Evolutionary conservation across 2,888 invertebrate species (phyloP).

Genomic region (Polietes domitor): DNA sequence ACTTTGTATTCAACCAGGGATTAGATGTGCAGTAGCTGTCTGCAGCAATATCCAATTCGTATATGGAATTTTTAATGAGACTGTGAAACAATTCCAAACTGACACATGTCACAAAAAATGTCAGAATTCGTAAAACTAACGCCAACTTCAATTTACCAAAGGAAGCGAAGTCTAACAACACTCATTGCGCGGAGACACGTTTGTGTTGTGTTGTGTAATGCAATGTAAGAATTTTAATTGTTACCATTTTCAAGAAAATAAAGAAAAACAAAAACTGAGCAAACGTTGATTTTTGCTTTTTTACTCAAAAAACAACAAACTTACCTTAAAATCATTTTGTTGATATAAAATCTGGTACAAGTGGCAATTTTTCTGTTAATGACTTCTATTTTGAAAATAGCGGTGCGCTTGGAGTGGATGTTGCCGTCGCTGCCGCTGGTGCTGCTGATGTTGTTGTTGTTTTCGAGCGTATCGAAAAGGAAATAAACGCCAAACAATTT

Average conservation of each 20-base stretch:
- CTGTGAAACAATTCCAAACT: constrained; percentile 8
- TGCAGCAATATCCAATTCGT: background rate
- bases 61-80: constrained; percentile 36
- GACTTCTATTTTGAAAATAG: constrained; percentile 71
- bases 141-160: constrained; percentile 24
- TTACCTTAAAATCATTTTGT: constrained; percentile 79
- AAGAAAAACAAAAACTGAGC: constrained; percentile 51
- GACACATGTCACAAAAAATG: constrained; percentile 36
- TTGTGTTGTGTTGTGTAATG: constrained; percentile 11
- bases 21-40: too few species aligned
- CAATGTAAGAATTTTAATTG: constrained; percentile 59
- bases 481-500: constrained; percentile 65
- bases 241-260: constrained; percentile 47
- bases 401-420: constrained; percentile 42
- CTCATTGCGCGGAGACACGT: background rate
- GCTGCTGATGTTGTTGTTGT: constrained; percentile 5
- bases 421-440: constrained; percentile 26
- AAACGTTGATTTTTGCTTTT: constrained; percentile 23
- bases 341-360: constrained; percentile 70
- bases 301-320: constrained; percentile 56
- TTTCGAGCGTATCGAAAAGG: constrained; percentile 35
- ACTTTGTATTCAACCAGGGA: too few species aligned
- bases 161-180: constrained; percentile 11
- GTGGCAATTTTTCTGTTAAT: constrained; percentile 70
- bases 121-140: constrained; percentile 20